Evolutionary conservation across 2,888 invertebrate genomes (phyloP), one percentile per base, ranked within the genome.

Genomic region (Flexamia atlantica): DNA sequence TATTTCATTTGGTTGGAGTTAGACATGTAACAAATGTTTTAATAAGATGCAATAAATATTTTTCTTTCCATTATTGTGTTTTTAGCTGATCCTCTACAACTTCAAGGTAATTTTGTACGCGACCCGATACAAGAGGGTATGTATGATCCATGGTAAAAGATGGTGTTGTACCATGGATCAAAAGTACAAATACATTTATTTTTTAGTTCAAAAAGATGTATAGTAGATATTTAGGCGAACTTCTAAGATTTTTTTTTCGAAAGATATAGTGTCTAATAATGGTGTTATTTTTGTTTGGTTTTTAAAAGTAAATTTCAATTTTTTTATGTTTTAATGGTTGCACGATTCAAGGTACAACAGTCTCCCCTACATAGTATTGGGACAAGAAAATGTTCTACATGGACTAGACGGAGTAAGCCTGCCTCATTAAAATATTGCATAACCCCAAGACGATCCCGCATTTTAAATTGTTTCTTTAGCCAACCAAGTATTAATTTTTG

Each of bases 291-390:
- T 64, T 64, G 68, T 64, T 64, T 64, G 20, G 9, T 64, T 64
- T 64, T 64, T 64, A 64, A 64, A 64, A 4, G 60, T 64, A 64
- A 64, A 20, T 64, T 64, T 64, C 68, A 64, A 64, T 64, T 64
- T 64, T 64, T 7, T 7, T 5, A 20, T 64, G 23, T 64, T 64
- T 64, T 64, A 64, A 64, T 64, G 23, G 3, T 64, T 64, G 23
- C 23, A 64, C 23, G 68, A 64, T 64, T 23, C 68, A 64, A 64
- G 5, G 68, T 64, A 64, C 68, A 64, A 64, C 30, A 64, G 68
- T 64, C 3, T 64, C 20, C 68, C 68, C n/a, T n/a, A n/a, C n/a
- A n/a, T n/a, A n/a, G n/a, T n/a, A n/a, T n/a, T n/a, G n/a, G n/a
- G n/a, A n/a, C n/a, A n/a, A n/a, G n/a, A n/a, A n/a, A n/a, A n/a